Evolutionary conservation across 2,888 invertebrate species (phyloP), one percentile per base, ranked within the genome.

Genomic region (Pecten maximus): DNA sequence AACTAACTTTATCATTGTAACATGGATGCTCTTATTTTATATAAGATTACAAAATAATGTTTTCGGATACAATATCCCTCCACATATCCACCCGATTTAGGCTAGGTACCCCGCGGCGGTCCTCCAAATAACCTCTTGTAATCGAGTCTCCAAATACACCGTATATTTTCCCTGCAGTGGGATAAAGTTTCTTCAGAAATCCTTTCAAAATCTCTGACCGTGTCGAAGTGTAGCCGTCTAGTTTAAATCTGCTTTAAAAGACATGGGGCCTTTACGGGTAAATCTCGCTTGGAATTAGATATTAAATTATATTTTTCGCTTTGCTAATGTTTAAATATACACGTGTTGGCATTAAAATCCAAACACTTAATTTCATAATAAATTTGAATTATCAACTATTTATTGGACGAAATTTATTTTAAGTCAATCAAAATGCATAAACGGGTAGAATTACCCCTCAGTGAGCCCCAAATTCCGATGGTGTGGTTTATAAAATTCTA

Each of bases 111-210:
- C 74, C 28, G 19, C 0, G 28, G 0, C 74, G 74, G 35, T 4
- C 35, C 74, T 15, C 74, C 74, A 28, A 74, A 35, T 74, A 74
- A 74, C 74, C 2, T 23, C 74, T 35, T 35, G 74, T 74, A 74
- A 74, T 23, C 28, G 74, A 74, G 74, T 28, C 35, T 35, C 35
- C 2, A 28, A 12, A 35, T 74, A 19, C 35, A 74, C 74, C 10
- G 35, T 74, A 74, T 74, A 74, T 74, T 74, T 74, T 74, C 74
- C 74, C 74, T 28, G 35, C 35, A 74, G 74, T 89, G 54, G 40
- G 89, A 89, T 89, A 87, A 89, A 89, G 88, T 89, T 89, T 89
- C 89, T 54, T 23, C 54, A 54, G 87, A 87, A 40, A 87, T 89
- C 89, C 40, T 89, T 89, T 89, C 40, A 89, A 89, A 89, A 87